Evolutionary conservation across 2,797 vertebrate genomes (phyloP).

Genomic region (Falco naumanni): DNA sequence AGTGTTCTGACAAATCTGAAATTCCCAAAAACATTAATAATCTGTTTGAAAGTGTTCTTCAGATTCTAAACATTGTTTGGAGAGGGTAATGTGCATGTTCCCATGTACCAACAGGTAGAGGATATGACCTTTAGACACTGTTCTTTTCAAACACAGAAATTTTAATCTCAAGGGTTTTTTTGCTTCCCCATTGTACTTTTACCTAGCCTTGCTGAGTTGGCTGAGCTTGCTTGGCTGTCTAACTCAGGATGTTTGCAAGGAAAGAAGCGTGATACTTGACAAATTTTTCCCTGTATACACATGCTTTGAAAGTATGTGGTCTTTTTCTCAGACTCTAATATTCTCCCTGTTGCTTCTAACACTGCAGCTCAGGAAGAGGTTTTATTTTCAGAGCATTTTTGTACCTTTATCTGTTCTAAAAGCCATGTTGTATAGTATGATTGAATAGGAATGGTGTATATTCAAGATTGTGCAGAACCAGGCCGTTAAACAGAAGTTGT

Average conservation of each 20-base stretch:
- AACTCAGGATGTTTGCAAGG: not conserved
- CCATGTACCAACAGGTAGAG: not conserved
- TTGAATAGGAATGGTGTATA: not conserved
- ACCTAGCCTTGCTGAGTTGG: not conserved
- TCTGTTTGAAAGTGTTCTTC: not conserved
- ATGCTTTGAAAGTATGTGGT: not conserved
- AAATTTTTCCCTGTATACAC: not conserved
- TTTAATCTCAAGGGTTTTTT: not conserved
- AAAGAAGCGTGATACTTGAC: not conserved
- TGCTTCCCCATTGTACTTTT: not conserved
- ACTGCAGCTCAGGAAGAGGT: not conserved
- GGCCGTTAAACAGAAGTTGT: not conserved
- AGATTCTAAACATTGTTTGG: not conserved
- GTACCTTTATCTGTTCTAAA: not conserved
- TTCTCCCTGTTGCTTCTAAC: not conserved
- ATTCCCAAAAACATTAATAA: not conserved
- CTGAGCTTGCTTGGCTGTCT: not conserved
- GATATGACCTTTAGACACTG: not conserved
- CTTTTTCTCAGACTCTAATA: not conserved
- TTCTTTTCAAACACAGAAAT: not conserved
- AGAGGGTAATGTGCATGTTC: not conserved
- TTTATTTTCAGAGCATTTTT: not conserved
- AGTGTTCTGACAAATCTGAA: not conserved
- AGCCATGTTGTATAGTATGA: not conserved
- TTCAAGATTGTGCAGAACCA: not conserved